Base-by-base conservation (phyloP, 2,797 vertebrate species). In the Micropoecilia bifurca region DNA sequence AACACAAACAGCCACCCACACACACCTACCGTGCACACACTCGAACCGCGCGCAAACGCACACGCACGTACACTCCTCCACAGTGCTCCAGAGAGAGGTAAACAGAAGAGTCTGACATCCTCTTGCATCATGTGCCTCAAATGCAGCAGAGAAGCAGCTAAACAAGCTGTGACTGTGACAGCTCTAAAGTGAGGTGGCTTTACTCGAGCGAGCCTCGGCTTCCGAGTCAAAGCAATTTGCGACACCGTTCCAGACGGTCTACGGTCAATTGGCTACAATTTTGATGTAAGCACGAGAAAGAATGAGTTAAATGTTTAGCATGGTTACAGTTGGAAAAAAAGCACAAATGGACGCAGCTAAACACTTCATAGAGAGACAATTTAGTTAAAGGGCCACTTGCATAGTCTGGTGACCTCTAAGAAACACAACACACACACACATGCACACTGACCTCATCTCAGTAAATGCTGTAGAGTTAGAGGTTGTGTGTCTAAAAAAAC, bases 401-500 rank as follows among this genome's bases (percentile, higher is more conserved):
- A 80, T 85, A 87, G 90, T 86, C 76, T 43, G 73, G 69, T 93
- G 93, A 95, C 91, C 91, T 87, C 88, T 80, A 61, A 61, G 66
- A 69, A 88, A 90, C 87, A 87, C 41, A 41, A 41, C 39, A 81
- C 78, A 88, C 77, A 80, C 79, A 79, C 55, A 46, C 45, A 46
- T 6, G 4, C 48, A 69, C 82, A 63, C 53, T 75, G 73, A 46
- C 63, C 79, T 80, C 81, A 85, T 82, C 90, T 87, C 74, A 80
- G 89, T 93, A 96, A 96, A 96, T 95, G 95, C 93, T 95, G 92
- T 13, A 2, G 86, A 94, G 93, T 95, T 93, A 90, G 85, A 93
- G 94, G 95, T 95, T 91, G 90, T 76, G 91, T 88, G 91, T 95
- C 95, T 94, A 97, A 98, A 98, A 98, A 96, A 97, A 96, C 96